Evolutionary conservation across 2,797 vertebrate species (phyloP).

Genomic region (Sebastes diploproa): DNA sequence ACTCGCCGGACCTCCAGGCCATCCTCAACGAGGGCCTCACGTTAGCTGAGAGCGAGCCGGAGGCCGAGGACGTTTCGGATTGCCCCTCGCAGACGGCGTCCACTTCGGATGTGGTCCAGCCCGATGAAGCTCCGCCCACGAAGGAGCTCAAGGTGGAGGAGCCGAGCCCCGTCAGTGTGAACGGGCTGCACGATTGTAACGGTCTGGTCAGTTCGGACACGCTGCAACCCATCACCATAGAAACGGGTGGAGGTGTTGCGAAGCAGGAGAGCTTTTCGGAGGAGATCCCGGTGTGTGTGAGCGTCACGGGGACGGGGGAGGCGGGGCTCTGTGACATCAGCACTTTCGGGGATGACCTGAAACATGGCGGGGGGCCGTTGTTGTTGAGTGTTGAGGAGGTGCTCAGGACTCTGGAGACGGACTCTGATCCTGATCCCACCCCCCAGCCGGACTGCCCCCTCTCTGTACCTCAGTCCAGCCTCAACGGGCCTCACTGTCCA

Average conservation of each 20-base stretch:
- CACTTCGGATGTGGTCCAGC: constrained; percentile 72
- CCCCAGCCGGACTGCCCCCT: constrained; percentile 61
- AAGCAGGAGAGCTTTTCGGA: constrained; percentile 88
- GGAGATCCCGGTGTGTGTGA: constrained; percentile 88
- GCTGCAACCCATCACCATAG: constrained; percentile 72
- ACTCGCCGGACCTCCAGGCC: constrained; percentile 92
- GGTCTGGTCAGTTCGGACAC: constrained; percentile 86
- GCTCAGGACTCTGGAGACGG: constrained; percentile 93
- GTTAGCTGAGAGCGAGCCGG: constrained; percentile 85
- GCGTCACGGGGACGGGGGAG: constrained; percentile 79
- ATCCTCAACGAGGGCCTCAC: constrained; percentile 92
- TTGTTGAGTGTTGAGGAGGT: constrained; percentile 97
- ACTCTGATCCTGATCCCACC: constrained; percentile 83
- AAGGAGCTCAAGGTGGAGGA: constrained; percentile 79
- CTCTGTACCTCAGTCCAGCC: constrained; percentile 80
- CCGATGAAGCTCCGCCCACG: constrained; percentile 72
- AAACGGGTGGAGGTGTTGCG: constrained; percentile 77
- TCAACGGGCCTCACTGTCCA: constrained; percentile 88
- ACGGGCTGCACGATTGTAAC: constrained; percentile 93
- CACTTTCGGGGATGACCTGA: constrained; percentile 91
- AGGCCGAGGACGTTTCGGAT: constrained; percentile 42
- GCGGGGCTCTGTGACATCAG: constrained; percentile 88
- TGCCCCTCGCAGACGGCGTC: constrained; percentile 79
- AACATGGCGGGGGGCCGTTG: constrained; percentile 88
- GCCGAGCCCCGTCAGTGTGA: constrained; percentile 81